Percentiles rank a stretch among this genome's conserved stretches.
Conservation (phyloP, 2,888 invertebrate species). For the Arctia plantaginis region DNA sequence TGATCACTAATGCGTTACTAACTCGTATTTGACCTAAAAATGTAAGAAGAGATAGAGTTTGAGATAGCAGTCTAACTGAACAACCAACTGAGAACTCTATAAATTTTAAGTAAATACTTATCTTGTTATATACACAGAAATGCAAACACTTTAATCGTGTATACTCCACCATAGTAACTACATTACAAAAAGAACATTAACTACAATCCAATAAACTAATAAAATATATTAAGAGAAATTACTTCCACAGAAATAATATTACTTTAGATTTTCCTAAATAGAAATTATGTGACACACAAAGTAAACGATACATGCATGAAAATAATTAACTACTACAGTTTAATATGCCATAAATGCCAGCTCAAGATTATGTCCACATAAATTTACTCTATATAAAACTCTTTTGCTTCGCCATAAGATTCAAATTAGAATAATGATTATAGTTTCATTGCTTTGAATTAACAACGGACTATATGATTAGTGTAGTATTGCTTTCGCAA, state of each 20-base stretch:
- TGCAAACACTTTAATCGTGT: neutral
- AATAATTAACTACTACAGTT: neutral
- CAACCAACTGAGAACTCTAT: neutral
- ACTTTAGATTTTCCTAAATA: neutral
- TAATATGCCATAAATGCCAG: constrained; percentile 2
- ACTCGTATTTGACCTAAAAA: too few species aligned
- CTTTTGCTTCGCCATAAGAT: neutral
- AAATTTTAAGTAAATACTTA: too few species aligned
- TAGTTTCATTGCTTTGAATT: constrained; percentile 28
- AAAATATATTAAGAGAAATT: neutral
- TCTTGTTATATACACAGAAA: neutral
- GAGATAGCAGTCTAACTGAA: neutral
- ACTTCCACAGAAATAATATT: neutral
- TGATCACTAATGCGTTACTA: too few species aligned
- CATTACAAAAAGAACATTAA: neutral
- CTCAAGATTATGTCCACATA: neutral
- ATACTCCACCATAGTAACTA: neutral
- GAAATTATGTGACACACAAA: constrained; percentile 1
- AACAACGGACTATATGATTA: constrained; percentile 30
- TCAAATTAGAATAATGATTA: constrained; percentile 14
- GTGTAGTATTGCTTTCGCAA: constrained; percentile 43
- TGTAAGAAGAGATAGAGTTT: neutral
- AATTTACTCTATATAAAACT: constrained; percentile 15
- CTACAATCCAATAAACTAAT: neutral
- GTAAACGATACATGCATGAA: neutral